Percentiles rank a stretch among this genome's conserved stretches.
Conservation (phyloP, 2,797 vertebrate genomes). For the Hydrolagus colliei region DNA sequence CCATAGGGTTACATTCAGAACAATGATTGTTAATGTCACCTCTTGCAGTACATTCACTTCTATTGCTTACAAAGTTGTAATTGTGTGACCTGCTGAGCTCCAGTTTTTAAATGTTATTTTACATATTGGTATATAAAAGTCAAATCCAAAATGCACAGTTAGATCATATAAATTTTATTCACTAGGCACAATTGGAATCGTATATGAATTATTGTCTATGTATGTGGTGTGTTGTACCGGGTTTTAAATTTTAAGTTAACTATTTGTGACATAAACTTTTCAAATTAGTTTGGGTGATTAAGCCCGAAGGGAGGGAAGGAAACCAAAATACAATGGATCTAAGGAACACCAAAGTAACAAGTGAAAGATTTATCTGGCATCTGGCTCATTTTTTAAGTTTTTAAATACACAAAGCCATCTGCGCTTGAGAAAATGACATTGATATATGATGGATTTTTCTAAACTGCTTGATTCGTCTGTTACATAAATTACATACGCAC, state of each 20-base stretch:
- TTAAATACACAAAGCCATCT: constrained; percentile 11
- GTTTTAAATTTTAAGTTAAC: constrained; percentile 1
- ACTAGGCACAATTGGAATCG: neutral
- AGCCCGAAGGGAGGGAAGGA: neutral
- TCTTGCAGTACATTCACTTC: constrained; percentile 15
- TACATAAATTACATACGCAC: constrained; percentile 6
- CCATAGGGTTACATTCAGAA: constrained; percentile 9
- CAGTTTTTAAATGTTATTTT: neutral
- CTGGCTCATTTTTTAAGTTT: constrained; percentile 15
- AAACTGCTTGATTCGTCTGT: constrained; percentile 21
- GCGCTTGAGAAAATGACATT: constrained; percentile 9
- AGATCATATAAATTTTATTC: neutral
- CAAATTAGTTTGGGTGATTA: neutral
- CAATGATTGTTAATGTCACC: constrained; percentile 17
- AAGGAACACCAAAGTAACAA: constrained; percentile 16
- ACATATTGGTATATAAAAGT: neutral
- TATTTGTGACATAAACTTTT: constrained; percentile 8
- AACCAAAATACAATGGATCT: neutral
- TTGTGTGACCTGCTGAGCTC: constrained; percentile 19
- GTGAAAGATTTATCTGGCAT: neutral
- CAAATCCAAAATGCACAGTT: constrained; percentile 3
- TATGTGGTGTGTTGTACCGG: neutral
- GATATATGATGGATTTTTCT: constrained; percentile 16
- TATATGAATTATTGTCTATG: neutral
- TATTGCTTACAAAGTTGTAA: constrained; percentile 28